Conservation (phyloP, 2,797 vertebrate species). For the Cryptoprocta ferox region DNA sequence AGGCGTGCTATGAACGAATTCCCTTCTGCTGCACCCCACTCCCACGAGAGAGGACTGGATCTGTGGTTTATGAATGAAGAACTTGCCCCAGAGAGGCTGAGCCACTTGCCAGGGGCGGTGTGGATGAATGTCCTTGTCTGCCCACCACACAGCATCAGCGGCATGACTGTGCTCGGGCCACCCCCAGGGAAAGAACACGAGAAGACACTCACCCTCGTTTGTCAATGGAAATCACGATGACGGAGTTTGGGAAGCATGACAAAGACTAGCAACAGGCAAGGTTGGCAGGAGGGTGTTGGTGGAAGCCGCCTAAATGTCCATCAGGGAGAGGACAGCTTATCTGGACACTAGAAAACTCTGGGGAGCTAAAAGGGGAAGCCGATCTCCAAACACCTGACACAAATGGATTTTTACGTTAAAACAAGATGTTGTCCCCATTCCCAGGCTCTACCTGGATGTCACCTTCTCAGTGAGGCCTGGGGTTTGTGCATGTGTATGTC, state of each 20-base stretch:
- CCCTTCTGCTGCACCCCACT: neutral
- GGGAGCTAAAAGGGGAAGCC: neutral
- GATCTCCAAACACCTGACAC: neutral
- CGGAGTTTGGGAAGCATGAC: neutral
- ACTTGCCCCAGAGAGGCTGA: neutral
- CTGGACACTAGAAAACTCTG: neutral
- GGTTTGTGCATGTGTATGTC: neutral
- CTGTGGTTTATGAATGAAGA: neutral
- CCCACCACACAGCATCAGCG: neutral
- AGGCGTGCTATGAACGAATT: neutral
- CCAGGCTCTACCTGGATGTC: neutral
- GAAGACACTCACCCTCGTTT: neutral
- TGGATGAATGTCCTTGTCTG: neutral
- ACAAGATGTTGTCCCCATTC: neutral
- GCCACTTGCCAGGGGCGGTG: neutral
- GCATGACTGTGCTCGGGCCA: rapidly evolving
- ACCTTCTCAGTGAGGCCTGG: neutral
- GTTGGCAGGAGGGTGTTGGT: neutral
- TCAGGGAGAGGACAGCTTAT: neutral
- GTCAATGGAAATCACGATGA: neutral
- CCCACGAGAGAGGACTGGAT: neutral
- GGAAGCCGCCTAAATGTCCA: neutral
- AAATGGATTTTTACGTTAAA: neutral
- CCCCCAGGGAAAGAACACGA: neutral
- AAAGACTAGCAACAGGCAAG: neutral